A percentile compares a stretch with the other conserved stretches of the same genome.
phyloP scores from a whole-genome alignment of 2,888 invertebrate genomes.

The Sinopyrophorus schimmeli region DNA sequence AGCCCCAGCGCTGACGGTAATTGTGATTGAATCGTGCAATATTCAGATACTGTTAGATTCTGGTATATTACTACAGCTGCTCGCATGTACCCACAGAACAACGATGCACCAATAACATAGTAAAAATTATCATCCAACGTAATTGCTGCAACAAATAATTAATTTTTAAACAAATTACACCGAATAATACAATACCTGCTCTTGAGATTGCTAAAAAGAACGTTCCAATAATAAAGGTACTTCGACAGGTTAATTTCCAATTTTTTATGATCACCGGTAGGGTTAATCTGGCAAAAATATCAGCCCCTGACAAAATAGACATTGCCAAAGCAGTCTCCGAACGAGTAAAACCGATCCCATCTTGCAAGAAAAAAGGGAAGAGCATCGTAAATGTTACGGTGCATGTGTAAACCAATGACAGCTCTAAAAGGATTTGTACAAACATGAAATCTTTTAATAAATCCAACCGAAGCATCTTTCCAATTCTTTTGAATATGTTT shows the following conservation, averaged over 20 bases:
- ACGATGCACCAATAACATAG: too few species aligned
- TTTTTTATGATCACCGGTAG: conserved; percentile 67
- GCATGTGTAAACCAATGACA: conserved; percentile 68
- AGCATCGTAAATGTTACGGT: conserved; percentile 72
- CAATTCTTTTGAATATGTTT: conserved; percentile 43
- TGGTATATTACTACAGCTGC: conserved; percentile 75
- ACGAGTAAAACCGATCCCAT: conserved; percentile 51
- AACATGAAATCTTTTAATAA: conserved; percentile 66
- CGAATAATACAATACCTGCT: conserved; percentile 58
- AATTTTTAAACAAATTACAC: neutral
- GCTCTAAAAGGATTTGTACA: conserved; percentile 68
- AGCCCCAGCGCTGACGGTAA: conserved; percentile 71
- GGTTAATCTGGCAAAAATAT: conserved; percentile 67
- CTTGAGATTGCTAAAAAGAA: conserved; percentile 61
- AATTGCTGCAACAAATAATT: neutral
- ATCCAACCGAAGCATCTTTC: conserved; percentile 64
- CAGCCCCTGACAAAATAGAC: conserved; percentile 70
- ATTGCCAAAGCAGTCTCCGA: conserved; percentile 68
- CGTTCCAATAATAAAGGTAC: conserved; percentile 66
- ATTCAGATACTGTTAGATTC: conserved; percentile 69
- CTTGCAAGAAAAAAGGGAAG: conserved; percentile 68
- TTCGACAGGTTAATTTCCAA: conserved; percentile 63
- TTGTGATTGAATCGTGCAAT: conserved; percentile 59
- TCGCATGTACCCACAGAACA: conserved; percentile 70
- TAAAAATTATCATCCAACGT: neutral